A percentile compares a stretch with the other conserved stretches of the same genome.
phyloP scores from a whole-genome alignment of 2,113 vertebrate genomes.

The Oncorhynchus mykiss region DNA sequence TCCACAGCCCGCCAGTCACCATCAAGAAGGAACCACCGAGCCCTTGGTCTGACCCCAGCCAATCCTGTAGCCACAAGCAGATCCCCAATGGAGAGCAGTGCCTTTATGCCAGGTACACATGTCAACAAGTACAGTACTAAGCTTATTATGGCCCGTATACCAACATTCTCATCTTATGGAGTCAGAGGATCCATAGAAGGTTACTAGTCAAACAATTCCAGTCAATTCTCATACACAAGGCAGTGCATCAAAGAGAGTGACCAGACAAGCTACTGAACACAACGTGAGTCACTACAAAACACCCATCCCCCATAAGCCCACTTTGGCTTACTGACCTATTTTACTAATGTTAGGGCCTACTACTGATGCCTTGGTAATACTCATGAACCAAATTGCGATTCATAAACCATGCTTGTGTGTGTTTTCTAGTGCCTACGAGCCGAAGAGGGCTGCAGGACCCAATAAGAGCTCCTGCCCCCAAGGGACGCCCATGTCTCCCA shows the following conservation, averaged over 20 bases:
- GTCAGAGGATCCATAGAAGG: too few species aligned
- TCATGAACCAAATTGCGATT: too few species aligned
- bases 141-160: too few species aligned
- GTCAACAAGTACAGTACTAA: background rate
- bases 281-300: slow-evolving; percentile 1
- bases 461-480: slow-evolving; percentile 81
- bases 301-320: slow-evolving; percentile 25
- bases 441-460: slow-evolving; percentile 78
- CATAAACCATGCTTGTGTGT: background rate
- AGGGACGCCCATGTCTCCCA: slow-evolving; percentile 77
- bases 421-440: slow-evolving; percentile 85
- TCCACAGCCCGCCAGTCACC: slow-evolving; percentile 93
- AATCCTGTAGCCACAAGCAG: slow-evolving; percentile 89
- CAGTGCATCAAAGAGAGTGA: slow-evolving; percentile 19
- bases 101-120: slow-evolving; percentile 92
- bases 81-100: slow-evolving; percentile 87
- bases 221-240: slow-evolving; percentile 37
- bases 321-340: slow-evolving; percentile 42
- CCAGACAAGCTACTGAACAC: slow-evolving; percentile 33
- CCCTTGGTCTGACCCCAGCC: slow-evolving; percentile 81
- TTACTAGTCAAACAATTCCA: background rate
- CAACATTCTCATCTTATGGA: too few species aligned
- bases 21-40: slow-evolving; percentile 95
- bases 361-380: too few species aligned
- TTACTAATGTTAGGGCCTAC: background rate